Base-by-base conservation (phyloP, 2,113 vertebrate genomes). In the Scophthalmus maximus region DNA sequence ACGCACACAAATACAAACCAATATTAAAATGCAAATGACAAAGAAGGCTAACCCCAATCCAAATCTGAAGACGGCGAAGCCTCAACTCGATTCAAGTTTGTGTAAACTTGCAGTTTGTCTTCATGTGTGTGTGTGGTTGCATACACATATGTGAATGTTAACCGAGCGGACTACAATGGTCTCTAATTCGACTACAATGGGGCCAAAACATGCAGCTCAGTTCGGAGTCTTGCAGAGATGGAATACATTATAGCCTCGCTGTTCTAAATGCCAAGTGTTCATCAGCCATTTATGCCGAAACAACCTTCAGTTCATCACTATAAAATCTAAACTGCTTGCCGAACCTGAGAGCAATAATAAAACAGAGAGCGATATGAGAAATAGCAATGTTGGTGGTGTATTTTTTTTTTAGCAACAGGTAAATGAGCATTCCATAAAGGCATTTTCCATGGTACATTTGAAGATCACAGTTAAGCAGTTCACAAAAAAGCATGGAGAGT, bases 241-340 rank as follows among this genome's bases (percentile, higher is more conserved):
- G 74, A 83, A 88, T 79, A 82, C 51, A 82, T 87, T 79, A 84
- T 17, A 73, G 65, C 55, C 58, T 81, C 68, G 53, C 73, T 72
- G 55, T 80, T 85, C 49, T 72, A 84, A 86, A 87, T 83, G 70
- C 58, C 74, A 83, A 83, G 70, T 73, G 52, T 76, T 83, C 83
- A 68, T 78, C 70, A 81, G 26, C 29, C 53, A 72, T 75, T 76
- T 67, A 66, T 66, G 67, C 30, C 30, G 36, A 70, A n/a, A 69
- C 71, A 84, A 79, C 64, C 50, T 66, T 38, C 32, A 72, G 73
- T 71, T 75, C 59, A 70, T 60, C 72, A 76, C 60, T 58, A 67
- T 55, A 20, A 63, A 76, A 76, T 57, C 29, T 65, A 32, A 62
- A 73, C 50, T 50, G 67, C 12, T 2, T 73, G 64, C 52, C 27